Percentiles rank a stretch among this genome's conserved stretches.
Conservation (phyloP, 2,888 invertebrate species). For the Eristalis tenax region DNA sequence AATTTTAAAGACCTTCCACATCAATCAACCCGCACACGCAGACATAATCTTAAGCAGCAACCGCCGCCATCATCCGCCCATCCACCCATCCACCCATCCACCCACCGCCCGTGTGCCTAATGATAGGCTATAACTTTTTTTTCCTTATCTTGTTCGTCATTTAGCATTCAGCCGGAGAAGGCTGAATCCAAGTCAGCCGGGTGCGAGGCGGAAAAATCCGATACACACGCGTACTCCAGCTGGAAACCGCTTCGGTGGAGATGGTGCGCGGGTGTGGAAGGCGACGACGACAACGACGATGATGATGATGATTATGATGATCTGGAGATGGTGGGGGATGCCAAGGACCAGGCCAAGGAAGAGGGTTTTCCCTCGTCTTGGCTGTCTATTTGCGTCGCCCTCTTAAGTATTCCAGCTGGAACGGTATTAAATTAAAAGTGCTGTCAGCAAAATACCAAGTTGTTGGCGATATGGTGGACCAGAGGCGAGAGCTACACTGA, state of each 20-base stretch:
- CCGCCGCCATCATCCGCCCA: not conserved
- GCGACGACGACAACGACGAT: not conserved
- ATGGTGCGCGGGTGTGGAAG: not conserved
- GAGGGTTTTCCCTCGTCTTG: constrained; percentile 36
- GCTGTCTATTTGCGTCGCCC: constrained; percentile 48
- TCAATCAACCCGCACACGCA: constrained; percentile 53
- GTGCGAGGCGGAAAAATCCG: constrained; percentile 19
- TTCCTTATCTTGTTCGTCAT: constrained; percentile 64
- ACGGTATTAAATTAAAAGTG: constrained; percentile 64
- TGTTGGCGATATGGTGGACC: not conserved
- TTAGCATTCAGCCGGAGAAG: constrained; percentile 23
- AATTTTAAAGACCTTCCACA: constrained; percentile 62
- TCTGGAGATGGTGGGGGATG: not conserved
- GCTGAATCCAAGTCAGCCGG: not conserved
- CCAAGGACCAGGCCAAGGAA: not conserved
- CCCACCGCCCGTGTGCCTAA: constrained; percentile 23
- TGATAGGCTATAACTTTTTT: constrained; percentile 64
- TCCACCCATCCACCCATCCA: not conserved
- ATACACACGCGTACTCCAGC: constrained; percentile 40
- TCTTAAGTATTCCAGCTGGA: constrained; percentile 37
- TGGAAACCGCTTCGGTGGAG: not conserved
- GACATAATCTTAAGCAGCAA: constrained; percentile 47
- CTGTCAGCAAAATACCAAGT: constrained; percentile 59
- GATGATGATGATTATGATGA: not conserved
- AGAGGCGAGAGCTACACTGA: not conserved